Evolutionary conservation across 2,888 invertebrate genomes (phyloP), one percentile per base, ranked within the genome.

Genomic region (Galeopsomyia nigrocyanea): DNA sequence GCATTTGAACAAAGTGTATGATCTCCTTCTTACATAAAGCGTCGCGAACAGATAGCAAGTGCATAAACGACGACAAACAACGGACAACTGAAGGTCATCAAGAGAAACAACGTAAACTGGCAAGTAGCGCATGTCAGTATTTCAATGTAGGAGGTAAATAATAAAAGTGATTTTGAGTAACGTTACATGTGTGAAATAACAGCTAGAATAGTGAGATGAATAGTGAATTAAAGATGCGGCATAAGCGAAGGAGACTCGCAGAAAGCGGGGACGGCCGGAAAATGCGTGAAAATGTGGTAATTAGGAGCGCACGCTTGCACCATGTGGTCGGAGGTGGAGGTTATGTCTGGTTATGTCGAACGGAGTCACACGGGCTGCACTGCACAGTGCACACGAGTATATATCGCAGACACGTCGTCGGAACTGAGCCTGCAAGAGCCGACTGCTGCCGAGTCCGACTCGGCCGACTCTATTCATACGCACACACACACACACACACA

Each of bases 251-350:
- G 57, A 17, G 2, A 31, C 21, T 26, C 19, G 10, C 39, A 53
- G 63, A 62, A 57, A 31, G 10, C 39, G 39, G 39, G 1, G 39
- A 39, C 10, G 10, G 39, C 39, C 13, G 5, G 39, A 39, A 39
- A 39, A 39, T 39, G 13, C 39, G 7, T 39, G 10, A 39, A 39
- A 39, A 39, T 7, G 39, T 39, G 39, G 39, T 39, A 39, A 39
- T 17, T 10, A 47, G 14, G 16, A 14, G 47, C 17, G 17, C 55
- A 55, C 22, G 66, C 50, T 31, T 53, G 22, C 62, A 57, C 62
- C 71, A 71, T 71, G 66, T 71, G 71, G 39, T 67, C 56, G 49
- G 26, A 6, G 39, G 50, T 71, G 56, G 51, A 71, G 71, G 71
- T 71, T 71, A 71, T 39, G 62, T 71, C 14, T 1, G 13, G 14